Conservation (phyloP, 2,888 invertebrate genomes). For the Cantharis nigra region DNA sequence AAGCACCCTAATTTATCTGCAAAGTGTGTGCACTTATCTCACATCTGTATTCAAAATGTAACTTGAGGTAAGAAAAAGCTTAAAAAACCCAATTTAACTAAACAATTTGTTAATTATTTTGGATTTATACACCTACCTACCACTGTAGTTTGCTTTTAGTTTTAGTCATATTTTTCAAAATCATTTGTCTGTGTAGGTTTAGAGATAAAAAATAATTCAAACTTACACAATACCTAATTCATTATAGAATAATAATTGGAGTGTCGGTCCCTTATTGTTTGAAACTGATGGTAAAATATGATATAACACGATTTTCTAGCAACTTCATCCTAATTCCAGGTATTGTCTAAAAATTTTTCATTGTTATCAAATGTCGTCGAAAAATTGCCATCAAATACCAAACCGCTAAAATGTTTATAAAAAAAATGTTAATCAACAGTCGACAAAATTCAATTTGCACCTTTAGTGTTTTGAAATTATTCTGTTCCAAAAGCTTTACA, state of each 20-base stretch:
- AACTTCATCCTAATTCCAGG: slow-evolving; percentile 5
- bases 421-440: background rate
- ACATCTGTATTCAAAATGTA: slow-evolving; percentile 1
- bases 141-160: background rate
- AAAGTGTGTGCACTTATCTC: slow-evolving; percentile 18
- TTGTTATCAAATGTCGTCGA: background rate
- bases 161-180: background rate
- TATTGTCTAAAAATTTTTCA: background rate
- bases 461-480: no score
- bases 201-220: slow-evolving; percentile 9
- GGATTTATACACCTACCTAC: background rate
- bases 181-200: background rate
- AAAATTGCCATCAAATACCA: background rate
- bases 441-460: background rate
- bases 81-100: background rate
- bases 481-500: background rate
- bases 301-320: slow-evolving; percentile 46
- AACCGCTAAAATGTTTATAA: background rate
- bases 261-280: slow-evolving; percentile 45
- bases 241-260: slow-evolving; percentile 48
- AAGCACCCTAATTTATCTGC: slow-evolving; percentile 30
- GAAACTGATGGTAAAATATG: slow-evolving; percentile 44
- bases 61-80: background rate
- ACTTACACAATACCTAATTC: slow-evolving; percentile 34
- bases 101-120: background rate